Evolutionary conservation across 2,888 invertebrate genomes (phyloP), one percentile per base, ranked within the genome.

Genomic region (Aphodius sticticus): DNA sequence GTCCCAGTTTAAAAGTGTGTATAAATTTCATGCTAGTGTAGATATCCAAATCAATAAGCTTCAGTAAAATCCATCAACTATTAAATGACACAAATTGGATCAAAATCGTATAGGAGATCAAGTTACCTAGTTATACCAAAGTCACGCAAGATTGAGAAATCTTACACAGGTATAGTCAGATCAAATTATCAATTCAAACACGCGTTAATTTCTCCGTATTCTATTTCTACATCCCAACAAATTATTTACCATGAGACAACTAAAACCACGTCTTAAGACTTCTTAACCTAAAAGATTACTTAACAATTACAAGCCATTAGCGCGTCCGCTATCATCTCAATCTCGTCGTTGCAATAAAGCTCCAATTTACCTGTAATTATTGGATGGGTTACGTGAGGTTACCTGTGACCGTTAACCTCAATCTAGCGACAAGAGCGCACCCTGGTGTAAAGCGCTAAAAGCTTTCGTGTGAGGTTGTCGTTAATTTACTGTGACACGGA

Each of bases 351-450:
- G 53, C 53, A 53, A 53, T 53, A 53, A 53, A 53, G 53, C 53
- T 53, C 53, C 53, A 53, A 53, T 53, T 53, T 53, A 53, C 53
- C 53, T 53, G 53, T 53, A 53, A 53, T 53, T 53, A 53, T 53
- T 53, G 53, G 53, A 53, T 53, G 53, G 53, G 2, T 53, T 2
- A 53, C 53, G 53, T 53, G 53, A 53, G 53, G 53, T 53, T 53
- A 53, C 53, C 53, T 53, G 9, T 53, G 53, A 53, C 12, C 53
- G 53, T 53, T 53, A 53, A 53, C 53, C 53, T 53, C 53, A 5
- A 53, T 53, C 53, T 5, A 53, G 9, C 53, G 6, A 53, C 53
- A 53, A 53, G 53, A 53, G 53, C 53, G 53, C 53, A 53, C 53
- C 53, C 53, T 53, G 53, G 2, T 53, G 53, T 53, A 53, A 53